These are phyloP conservation scores for Willowsia nigromaculata DNA, from an alignment of 2,888 invertebrate species.

Conservation along the genomic window DNA sequence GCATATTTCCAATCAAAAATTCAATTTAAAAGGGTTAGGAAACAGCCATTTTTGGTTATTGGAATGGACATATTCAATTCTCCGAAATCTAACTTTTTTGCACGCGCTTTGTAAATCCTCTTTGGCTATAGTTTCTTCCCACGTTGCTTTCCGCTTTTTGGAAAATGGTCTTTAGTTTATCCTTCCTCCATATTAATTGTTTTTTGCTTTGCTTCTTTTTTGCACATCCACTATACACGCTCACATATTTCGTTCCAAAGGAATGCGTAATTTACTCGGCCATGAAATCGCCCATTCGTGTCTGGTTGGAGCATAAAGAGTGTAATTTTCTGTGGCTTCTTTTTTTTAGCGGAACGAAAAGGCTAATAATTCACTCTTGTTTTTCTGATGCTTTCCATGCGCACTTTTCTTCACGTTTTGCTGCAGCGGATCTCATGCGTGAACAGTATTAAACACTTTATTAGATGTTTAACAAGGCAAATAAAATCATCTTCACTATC, in stretches of 20 bases:
- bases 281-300: conserved; percentile 54
- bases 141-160: not conserved
- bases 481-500: conserved; percentile 17
- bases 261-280: conserved; percentile 56
- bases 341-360: conserved; percentile 55
- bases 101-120: too few relatives aligned
- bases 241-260: conserved; percentile 49
- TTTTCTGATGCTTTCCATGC: not conserved
- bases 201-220: conserved; percentile 4
- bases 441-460: conserved; percentile 63
- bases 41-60: not conserved
- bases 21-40: not conserved
- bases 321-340: not conserved
- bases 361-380: conserved; percentile 39
- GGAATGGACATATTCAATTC: not conserved
- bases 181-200: not conserved
- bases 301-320: not conserved
- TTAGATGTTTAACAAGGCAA: conserved; percentile 61
- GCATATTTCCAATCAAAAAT: conserved; percentile 2
- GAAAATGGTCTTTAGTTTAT: not conserved
- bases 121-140: too few relatives aligned
- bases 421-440: conserved; percentile 40
- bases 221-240: not conserved
- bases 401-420: not conserved
- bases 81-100: not conserved